phyloP scores from a whole-genome alignment of 1,140 invertebrate species.

The Leptonema lineaticorne region DNA sequence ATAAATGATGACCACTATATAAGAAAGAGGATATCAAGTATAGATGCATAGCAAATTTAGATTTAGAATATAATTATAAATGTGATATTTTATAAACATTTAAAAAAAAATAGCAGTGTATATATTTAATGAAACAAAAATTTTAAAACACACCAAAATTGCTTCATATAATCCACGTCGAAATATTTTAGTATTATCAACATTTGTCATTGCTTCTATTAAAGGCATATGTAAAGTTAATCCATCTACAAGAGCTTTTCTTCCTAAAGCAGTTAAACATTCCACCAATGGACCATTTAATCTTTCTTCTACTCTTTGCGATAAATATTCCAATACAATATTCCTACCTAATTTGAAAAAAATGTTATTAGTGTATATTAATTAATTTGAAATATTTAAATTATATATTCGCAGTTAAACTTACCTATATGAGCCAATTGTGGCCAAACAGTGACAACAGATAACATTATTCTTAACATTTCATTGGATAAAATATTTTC shows the following conservation, averaged over 20 bases:
- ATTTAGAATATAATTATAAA: not conserved
- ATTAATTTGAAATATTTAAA: not conserved
- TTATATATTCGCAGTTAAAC: not conserved
- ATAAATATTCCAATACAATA: slow-evolving; percentile 52
- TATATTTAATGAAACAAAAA: not conserved
- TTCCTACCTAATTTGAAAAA: slow-evolving; percentile 48
- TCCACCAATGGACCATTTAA: slow-evolving; percentile 52
- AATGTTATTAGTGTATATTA: slow-evolving; percentile 1
- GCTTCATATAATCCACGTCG: slow-evolving; percentile 46
- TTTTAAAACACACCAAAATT: slow-evolving; percentile 48
- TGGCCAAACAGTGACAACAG: slow-evolving; percentile 35
- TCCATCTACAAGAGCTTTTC: slow-evolving; percentile 48
- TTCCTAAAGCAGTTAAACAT: slow-evolving; percentile 51
- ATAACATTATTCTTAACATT: slow-evolving; percentile 36
- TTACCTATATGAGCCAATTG: slow-evolving; percentile 40
- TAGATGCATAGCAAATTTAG: not conserved
- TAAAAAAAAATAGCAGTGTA: not conserved
- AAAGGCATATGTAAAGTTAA: slow-evolving; percentile 48
- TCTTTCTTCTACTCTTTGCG: slow-evolving; percentile 51
- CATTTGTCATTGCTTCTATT: slow-evolving; percentile 46
- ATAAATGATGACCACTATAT: too few species aligned
- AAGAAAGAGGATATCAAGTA: not conserved
- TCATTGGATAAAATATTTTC: slow-evolving; percentile 37
- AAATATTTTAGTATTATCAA: slow-evolving; percentile 41
- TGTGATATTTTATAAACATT: not conserved